Evolutionary conservation across 2,113 vertebrate genomes (phyloP).

Genomic region (Aspiorhynchus laticeps): DNA sequence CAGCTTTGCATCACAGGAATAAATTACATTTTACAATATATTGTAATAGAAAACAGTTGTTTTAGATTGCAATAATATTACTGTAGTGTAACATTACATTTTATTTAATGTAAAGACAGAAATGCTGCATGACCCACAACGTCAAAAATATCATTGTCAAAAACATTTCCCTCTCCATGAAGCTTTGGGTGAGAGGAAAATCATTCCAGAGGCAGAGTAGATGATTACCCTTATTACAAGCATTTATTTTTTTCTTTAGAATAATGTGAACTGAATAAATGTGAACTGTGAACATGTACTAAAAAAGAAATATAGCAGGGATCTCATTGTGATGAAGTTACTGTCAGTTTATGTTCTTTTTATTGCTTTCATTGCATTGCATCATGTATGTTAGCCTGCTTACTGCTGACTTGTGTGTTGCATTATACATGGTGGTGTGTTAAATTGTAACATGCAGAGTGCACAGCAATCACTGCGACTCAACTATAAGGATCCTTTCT

Average conservation of each 20-base stretch:
- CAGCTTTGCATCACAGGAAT: background rate
- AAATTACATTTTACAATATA: background rate
- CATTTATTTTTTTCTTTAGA: background rate
- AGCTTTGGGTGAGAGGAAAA: background rate
- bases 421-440: background rate
- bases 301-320: background rate
- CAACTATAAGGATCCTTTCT: background rate
- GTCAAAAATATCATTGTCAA: background rate
- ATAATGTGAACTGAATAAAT: background rate
- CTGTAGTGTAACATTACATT: background rate
- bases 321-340: background rate
- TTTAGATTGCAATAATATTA: background rate
- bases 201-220: background rate
- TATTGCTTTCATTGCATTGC: constrained; percentile 2
- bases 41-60: background rate
- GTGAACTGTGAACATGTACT: background rate
- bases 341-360: background rate
- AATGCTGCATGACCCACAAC: background rate
- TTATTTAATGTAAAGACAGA: background rate
- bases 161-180: background rate
- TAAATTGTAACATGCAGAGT: background rate
- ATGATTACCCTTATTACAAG: background rate
- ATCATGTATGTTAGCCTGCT: constrained; percentile 16
- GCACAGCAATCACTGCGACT: background rate
- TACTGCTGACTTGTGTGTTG: constrained; percentile 14